Evolutionary conservation across 2,888 invertebrate species (phyloP), one percentile per base, ranked within the genome.

Genomic region (Tortrix viridana): DNA sequence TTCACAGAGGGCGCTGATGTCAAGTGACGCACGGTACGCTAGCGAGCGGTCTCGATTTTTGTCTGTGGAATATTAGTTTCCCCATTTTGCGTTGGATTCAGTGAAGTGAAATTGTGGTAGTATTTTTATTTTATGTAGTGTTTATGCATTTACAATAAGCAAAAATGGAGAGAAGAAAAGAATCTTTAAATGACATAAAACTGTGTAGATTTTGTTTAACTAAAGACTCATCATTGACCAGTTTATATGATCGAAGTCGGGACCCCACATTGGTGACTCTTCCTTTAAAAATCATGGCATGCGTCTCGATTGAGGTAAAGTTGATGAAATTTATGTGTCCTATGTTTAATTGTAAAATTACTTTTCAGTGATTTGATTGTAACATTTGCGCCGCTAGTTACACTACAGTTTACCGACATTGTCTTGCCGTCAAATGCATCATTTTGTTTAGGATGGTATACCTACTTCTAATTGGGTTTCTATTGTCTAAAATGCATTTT

Each of bases 201-300:
- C 92, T 96, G 66, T 96, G 96, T 84, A 94, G 96, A 71, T 96
- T 96, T 85, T 96, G 96, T 85, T 89, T 96, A 73, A 86, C 93
- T 66, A 94, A 94, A 79, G 93, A 94, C 71, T 93, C 92, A 67
- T 92, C 94, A 61, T 85, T 96, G 67, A 92, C 90, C 69, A 95
- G 93, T 83, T 94, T 96, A 78, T 96, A 95, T 82, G 93, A 94
- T 72, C 93, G 92, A 74, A 91, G 86, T 70, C 85, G 91, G 69
- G 80, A 85, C 67, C 86, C 89, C 74, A 95, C 94, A 82, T 87
- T 93, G 65, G 93, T 95, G 71, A 94, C 95, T 71, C 90, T 96
- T 73, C 93, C 95, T 60, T 84, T 96, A 72, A 96, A 96, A 91
- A 95, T 96, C 75, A 94, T 96, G 94, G 95, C 96, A 57, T 95